A percentile compares a stretch with the other conserved stretches of the same genome.
Evolutionary conservation across 2,797 vertebrate species (phyloP).

Genomic region (Natrix natrix): DNA sequence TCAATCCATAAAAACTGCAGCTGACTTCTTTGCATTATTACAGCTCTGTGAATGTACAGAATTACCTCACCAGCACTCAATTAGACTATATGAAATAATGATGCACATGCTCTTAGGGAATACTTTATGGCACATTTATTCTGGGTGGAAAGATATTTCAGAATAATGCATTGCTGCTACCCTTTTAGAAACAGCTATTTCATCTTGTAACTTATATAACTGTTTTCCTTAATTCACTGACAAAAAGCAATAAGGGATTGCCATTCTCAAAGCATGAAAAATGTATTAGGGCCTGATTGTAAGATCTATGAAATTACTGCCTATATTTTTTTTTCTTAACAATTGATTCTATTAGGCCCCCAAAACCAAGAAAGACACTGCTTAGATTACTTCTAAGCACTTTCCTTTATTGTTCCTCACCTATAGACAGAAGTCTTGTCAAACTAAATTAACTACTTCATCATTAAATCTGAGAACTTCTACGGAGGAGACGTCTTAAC

Average conservation of each 20-base stretch:
- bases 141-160: constrained; percentile 29
- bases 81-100: constrained; percentile 37
- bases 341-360: background rate
- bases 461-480: background rate
- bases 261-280: constrained; percentile 16
- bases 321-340: background rate
- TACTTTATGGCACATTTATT: constrained; percentile 47
- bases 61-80: constrained; percentile 46
- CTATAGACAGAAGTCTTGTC: background rate
- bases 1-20: constrained; percentile 26
- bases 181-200: constrained; percentile 35
- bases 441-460: background rate
- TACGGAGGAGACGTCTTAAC: background rate
- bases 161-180: constrained; percentile 17
- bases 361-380: background rate
- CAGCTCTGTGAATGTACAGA: constrained; percentile 34
- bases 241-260: constrained; percentile 11
- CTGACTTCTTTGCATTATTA: constrained; percentile 42
- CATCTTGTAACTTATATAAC: constrained; percentile 22
- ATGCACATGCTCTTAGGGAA: constrained; percentile 19
- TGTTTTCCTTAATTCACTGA: constrained; percentile 29
- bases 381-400: background rate
- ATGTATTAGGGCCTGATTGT: constrained; percentile 17
- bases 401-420: background rate
- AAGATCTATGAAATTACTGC: background rate